Percentiles rank a stretch among this genome's conserved stretches.
These are phyloP conservation scores for Tetragonula clypearis DNA, from an alignment of 1,140 invertebrate genomes.

Conservation along the genomic window DNA sequence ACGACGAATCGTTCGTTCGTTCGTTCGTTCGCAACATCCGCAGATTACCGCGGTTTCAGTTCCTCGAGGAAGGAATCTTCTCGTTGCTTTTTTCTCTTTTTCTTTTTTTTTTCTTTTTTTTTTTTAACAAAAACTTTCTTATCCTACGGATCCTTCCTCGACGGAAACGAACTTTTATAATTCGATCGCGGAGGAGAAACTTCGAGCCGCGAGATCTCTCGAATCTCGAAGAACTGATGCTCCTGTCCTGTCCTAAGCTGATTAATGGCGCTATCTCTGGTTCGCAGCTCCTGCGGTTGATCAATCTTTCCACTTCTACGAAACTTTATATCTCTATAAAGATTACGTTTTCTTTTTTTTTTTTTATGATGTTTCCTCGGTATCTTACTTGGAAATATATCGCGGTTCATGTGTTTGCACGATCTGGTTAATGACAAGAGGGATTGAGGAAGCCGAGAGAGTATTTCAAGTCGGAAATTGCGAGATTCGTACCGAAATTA, in stretches of 20 bases:
- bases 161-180: background rate
- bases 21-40: slow-evolving; percentile 39
- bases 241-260: background rate
- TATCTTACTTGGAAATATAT: no score
- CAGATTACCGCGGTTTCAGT: slow-evolving; percentile 37
- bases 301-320: background rate
- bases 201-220: background rate
- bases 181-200: background rate
- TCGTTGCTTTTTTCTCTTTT: no score
- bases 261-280: background rate
- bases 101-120: no score
- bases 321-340: background rate
- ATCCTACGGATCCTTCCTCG: background rate
- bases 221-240: background rate
- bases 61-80: background rate
- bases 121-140: background rate
- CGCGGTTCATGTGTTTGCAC: no score
- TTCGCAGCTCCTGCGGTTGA: background rate
- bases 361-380: no score
- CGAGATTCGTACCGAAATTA: no score
- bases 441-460: no score
- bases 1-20: slow-evolving; percentile 40
- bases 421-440: no score
- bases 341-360: no score
- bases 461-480: no score